phyloP scores from a whole-genome alignment of 2,888 invertebrate genomes.

The Orthosia gracilis region DNA sequence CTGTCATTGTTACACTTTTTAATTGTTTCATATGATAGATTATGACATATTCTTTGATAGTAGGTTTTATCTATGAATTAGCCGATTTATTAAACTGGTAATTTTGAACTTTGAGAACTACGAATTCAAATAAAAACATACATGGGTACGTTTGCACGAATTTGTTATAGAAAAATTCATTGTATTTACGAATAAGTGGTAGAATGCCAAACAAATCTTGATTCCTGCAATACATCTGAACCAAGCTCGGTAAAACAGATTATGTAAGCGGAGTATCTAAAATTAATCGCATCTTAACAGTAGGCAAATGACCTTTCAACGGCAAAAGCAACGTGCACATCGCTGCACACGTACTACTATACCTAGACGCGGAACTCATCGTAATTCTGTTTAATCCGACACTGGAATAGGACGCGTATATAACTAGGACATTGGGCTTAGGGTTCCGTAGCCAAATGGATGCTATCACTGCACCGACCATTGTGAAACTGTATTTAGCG shows the following conservation, averaged over 20 bases:
- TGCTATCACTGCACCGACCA: slow-evolving; percentile 42
- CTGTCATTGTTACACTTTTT: too few relatives aligned
- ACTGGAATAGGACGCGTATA: slow-evolving; percentile 27
- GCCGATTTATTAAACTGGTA: too few relatives aligned
- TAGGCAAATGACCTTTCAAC: neutral
- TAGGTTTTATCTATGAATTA: too few relatives aligned
- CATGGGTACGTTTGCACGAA: too few relatives aligned
- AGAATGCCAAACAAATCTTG: too few relatives aligned
- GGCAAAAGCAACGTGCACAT: slow-evolving; percentile 7
- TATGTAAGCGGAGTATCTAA: neutral
- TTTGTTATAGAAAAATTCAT: too few relatives aligned
- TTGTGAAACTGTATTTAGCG: slow-evolving; percentile 44
- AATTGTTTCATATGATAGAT: too few relatives aligned
- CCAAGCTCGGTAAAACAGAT: neutral
- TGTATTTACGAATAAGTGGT: too few relatives aligned
- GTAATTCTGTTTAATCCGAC: slow-evolving; percentile 55
- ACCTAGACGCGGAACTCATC: slow-evolving; percentile 26
- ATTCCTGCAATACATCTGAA: neutral
- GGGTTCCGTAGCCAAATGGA: slow-evolving; percentile 47
- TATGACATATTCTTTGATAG: too few relatives aligned
- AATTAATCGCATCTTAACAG: slow-evolving; percentile 2
- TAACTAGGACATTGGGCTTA: slow-evolving; percentile 48
- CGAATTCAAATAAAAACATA: too few relatives aligned
- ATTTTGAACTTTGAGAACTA: too few relatives aligned
- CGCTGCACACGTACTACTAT: neutral